Conservation (phyloP, 2,113 vertebrate genomes). For the Reinhardtius hippoglossoides region DNA sequence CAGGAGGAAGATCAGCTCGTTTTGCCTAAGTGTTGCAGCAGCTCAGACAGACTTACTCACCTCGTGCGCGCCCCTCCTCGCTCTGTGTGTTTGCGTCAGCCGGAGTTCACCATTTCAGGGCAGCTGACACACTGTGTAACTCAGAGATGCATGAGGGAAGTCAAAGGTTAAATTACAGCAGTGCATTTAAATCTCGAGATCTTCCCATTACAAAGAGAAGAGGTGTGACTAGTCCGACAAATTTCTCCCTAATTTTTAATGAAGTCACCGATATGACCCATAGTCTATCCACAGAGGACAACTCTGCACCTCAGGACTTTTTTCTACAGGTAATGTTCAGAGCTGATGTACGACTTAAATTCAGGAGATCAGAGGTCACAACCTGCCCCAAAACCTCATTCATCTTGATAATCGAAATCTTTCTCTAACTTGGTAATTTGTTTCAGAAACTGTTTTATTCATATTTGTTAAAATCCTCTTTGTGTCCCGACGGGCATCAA, state of each 20-base stretch:
- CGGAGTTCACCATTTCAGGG: conserved; percentile 28
- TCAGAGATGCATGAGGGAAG: background rate
- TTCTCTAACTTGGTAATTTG: too few relatives aligned
- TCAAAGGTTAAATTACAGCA: conserved; percentile 35
- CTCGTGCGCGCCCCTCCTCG: background rate
- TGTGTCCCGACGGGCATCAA: too few relatives aligned
- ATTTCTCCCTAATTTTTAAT: conserved; percentile 11
- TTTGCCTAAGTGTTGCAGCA: conserved; percentile 74
- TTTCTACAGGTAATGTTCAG: conserved; percentile 8
- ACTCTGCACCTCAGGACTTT: background rate
- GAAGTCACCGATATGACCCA: background rate
- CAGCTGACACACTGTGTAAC: conserved; percentile 7
- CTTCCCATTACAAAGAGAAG: background rate
- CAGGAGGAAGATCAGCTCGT: conserved; percentile 74
- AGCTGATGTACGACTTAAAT: background rate
- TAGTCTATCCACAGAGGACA: background rate
- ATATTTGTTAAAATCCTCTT: too few relatives aligned
- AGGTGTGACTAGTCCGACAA: background rate
- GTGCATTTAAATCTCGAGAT: conserved; percentile 21
- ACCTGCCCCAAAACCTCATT: background rate
- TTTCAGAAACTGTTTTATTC: too few relatives aligned
- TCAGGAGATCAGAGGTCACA: background rate
- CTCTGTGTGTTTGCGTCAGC: conserved; percentile 32
- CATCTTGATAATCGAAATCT: background rate
- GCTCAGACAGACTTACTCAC: conserved; percentile 39